Evolutionary conservation across 2,888 invertebrate species (phyloP), one percentile per base, ranked within the genome.

Genomic region (Drosophila prolongata): DNA sequence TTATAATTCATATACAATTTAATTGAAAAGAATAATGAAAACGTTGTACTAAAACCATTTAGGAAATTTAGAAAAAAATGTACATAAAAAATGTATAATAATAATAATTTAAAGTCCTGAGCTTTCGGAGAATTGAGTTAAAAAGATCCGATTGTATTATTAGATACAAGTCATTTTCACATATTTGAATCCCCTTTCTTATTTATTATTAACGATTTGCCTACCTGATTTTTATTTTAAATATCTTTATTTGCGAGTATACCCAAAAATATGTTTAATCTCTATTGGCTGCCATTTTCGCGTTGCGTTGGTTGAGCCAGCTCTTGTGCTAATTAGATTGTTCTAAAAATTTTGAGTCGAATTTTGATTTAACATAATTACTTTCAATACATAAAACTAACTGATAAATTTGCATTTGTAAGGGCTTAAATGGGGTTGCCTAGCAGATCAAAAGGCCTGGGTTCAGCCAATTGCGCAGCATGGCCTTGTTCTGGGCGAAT

Each of bases 401-500:
- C 30, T 50, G 40, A 34, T 50, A 16, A 42, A 58, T 56, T 56
- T 56, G 35, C 16, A 44, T 56, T 43, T 34, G 13, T 34, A 44
- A 19, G 13, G 16, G 42, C 6, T 43, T 37, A 6, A 19, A 16
- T 2, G 16, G n/a, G 35, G 10, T 6, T 30, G 46, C 37, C 35
- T 80, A 78, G 62, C 54, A 73, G 52, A 80, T 77, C 35, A 76
- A 58, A 57, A 53, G 54, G 68, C 80, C 75, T 46, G 70, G 58
- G 58, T 83, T 72, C 40, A 76, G 62, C 80, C 84, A 80, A 58
- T 60, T 54, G 53, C 70, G 68, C 46, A 77, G 68, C 84, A 84
- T 81, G 10, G 66, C 53, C 19, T 74, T 77, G 69, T 79, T 84
- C 58, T 84, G 85, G 24, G 72, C 68, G 66, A 76, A 68, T 47